Evolutionary conservation across 2,113 vertebrate species (phyloP), one percentile per base, ranked within the genome.

Genomic region (Prunella fulvescens): DNA sequence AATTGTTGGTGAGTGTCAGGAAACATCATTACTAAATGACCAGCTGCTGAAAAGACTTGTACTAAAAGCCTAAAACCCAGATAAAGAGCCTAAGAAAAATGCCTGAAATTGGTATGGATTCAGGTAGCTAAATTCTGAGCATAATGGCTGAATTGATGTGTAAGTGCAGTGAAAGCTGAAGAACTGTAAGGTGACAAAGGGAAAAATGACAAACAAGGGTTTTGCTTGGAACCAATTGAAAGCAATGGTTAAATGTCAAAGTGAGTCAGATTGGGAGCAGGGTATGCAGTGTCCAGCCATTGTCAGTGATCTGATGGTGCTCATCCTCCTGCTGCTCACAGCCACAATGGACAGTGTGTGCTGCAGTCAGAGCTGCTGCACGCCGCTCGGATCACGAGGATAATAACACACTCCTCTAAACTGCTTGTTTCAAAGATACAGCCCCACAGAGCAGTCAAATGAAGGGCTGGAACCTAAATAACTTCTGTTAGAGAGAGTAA

Each of bases 11-110:
- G 1, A 58, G 20, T 70, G 78, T 60, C 45, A 86, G 67, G 81
- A 79, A 80, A 73, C 8, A 24, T 77, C 18, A 12, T 88, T 87
- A 61, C 90, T 90, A 91, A 92, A 64, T 67, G 83, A 51, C 22
- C 64, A 84, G 57, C 26, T 53, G 58, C 72, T 88, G 82, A 56
- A 86, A 86, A 71, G 47, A 39, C 6, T 71, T 93, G 39, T 25
- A 20, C 44, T 81, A 58, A 62, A 47, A 78, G 31, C 44, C 47
- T 56, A 51, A 70, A 89, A 66, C 20, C 5, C 42, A 81, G 44
- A 62, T 33, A 39, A 12, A 69, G 47, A 87, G 31, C 19, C 37
- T 47, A 81, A 87, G n/a, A 92, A 89, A 86, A 89, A 85, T 28
- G 24, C 56, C 28, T 86, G 28, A 14, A 73, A 78, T 86, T 80